phyloP scores from a whole-genome alignment of 2,888 invertebrate species.

The Lasiommata megera region DNA sequence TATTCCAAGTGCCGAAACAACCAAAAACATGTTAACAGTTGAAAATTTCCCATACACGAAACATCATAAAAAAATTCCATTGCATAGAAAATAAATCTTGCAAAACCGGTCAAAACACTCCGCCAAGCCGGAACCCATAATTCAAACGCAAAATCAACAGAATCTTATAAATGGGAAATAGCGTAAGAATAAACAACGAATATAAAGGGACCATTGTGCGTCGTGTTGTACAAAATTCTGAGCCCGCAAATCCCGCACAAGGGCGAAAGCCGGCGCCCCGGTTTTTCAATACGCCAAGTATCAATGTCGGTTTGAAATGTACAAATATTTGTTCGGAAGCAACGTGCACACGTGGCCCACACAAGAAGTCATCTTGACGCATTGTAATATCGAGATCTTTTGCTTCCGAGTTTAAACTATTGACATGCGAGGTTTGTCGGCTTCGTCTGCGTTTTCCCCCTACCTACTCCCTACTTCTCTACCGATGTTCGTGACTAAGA shows the following conservation, averaged over 20 bases:
- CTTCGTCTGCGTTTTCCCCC: no score
- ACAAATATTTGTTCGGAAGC: conserved; percentile 67
- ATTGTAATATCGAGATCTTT: conserved; percentile 8
- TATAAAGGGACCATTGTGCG: conserved; percentile 43
- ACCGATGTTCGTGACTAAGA: no score
- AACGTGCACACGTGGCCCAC: conserved; percentile 67
- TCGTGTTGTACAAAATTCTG: conserved; percentile 46
- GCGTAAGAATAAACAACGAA: conserved; percentile 51
- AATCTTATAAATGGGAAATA: conserved; percentile 58
- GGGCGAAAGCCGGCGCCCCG: conserved; percentile 47
- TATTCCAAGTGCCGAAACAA: no score
- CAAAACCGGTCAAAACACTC: conserved; percentile 57
- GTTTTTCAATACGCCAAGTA: conserved; percentile 64
- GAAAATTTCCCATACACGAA: background rate
- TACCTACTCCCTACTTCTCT: no score
- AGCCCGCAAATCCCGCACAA: conserved; percentile 36
- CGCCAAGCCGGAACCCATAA: conserved; percentile 60
- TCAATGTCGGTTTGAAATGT: conserved; percentile 72
- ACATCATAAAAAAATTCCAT: background rate
- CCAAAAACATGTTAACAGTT: background rate
- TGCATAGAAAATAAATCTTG: conserved; percentile 37
- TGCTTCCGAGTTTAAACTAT: background rate
- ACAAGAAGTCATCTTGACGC: conserved; percentile 56
- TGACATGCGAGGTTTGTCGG: no score
- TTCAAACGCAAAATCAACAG: conserved; percentile 68